Percentiles rank a stretch among this genome's conserved stretches.
These are phyloP conservation scores for Pygoscelis adeliae DNA, from an alignment of 2,113 vertebrate genomes.

Conservation along the genomic window DNA sequence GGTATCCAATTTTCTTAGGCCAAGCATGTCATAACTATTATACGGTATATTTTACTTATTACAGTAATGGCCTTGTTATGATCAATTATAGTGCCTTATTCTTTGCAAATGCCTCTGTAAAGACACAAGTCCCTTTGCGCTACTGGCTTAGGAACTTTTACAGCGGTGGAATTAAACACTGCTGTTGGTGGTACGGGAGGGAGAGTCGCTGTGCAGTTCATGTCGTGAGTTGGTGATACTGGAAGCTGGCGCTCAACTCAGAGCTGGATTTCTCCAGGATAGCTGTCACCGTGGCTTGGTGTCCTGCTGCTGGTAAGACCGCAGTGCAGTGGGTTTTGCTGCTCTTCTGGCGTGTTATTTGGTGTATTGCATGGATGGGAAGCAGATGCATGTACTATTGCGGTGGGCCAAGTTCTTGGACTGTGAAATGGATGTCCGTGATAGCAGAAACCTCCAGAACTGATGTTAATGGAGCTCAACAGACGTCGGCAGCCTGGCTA, in stretches of 20 bases:
- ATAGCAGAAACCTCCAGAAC: background rate
- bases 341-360: background rate
- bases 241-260: background rate
- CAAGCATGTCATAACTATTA: background rate
- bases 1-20: background rate
- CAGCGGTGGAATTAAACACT: background rate
- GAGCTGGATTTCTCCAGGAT: background rate
- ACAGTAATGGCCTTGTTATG: background rate
- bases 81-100: background rate
- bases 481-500: background rate
- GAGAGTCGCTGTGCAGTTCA: background rate
- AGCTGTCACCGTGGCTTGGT: background rate
- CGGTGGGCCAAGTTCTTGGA: background rate
- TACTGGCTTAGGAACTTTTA: background rate
- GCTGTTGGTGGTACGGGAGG: accelerated
- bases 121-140: background rate
- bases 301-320: background rate
- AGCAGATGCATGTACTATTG: background rate
- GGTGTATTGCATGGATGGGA: background rate
- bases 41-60: background rate
- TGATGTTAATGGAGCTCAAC: background rate
- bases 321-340: background rate
- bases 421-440: background rate
- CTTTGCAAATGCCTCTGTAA: background rate
- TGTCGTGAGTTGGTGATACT: background rate